Evolutionary conservation across 2,797 vertebrate species (phyloP), one percentile per base, ranked within the genome.

Genomic region (Allobates femoralis): DNA sequence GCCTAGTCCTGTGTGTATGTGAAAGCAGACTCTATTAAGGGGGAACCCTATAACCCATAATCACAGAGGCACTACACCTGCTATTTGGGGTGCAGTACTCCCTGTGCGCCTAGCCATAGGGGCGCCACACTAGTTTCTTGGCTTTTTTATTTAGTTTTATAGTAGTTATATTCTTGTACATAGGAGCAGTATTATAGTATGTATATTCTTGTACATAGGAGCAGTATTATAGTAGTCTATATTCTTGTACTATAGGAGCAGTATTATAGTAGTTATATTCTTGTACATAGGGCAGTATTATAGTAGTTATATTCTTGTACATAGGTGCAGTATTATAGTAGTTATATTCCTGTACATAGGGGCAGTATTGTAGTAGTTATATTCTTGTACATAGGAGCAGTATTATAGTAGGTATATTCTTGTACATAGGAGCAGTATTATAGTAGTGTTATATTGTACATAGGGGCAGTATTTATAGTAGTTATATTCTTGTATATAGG

Each of bases 401-500:
- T 58, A 58, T 58, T 23, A 58, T 58, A 58, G 55, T 58, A 58
- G 55, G 21, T 58, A 58, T 58, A 58, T 58, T 58, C 55, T 58
- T 21, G 55, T 58, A 58, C 21, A 58, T 58, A 58, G 21, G 55
- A 58, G 55, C 55, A 58, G 55, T 58, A 58, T 58, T 58, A 58
- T 58, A 58, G 55, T n/a, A 58, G 55, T 58, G n/a, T n/a, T 58
- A 58, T 58, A 69, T 69, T 69, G 66, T 69, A 69, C 19, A 69
- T 37, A 69, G 66, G 66, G 8, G 66, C 32, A 37, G 66, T 69
- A 69, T 69, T 69, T n/a, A 69, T 69, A 69, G 66, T 37, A 37
- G 66, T 37, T 69, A 69, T 69, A 69, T 69, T 69, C 32, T n/a
- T n/a, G n/a, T n/a, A n/a, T n/a, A 62, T 62, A 62, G 58, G 62